Evolutionary conservation across 2,888 invertebrate species (phyloP), one percentile per base, ranked within the genome.

Genomic region (Lumbricus terrestris): DNA sequence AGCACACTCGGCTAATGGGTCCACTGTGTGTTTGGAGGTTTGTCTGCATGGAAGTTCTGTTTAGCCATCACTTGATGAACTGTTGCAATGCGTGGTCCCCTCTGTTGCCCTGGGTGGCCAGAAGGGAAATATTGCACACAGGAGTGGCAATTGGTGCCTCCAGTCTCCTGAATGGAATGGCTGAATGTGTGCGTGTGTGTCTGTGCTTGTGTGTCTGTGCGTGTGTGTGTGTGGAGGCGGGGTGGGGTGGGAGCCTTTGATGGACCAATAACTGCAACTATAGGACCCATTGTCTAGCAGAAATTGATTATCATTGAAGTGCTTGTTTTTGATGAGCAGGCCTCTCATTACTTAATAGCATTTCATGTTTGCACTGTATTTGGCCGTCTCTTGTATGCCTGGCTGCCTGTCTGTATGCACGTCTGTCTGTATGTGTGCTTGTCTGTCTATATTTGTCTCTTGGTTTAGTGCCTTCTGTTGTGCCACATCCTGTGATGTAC

Each of bases 291-390:
- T 69, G n/a, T 29, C 69, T 8, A 69, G n/a, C 69, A 69, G 69
- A 69, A 69, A 69, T 69, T 8, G 69, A 47, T 69, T 69, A 69
- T 69, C n/a, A n/a, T 69, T 29, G 69, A n/a, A 69, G 69, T 29
- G n/a, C n/a, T 69, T 69, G 69, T 69, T 69, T 54, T 85, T 85
- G 29, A 20, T 85, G 20, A 16, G 85, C 34, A 35, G 33, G 34
- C 85, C 37, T 23, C 85, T 85, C 85, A 85, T 85, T 85, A 85
- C 23, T 85, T 85, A 85, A 85, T 85, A 35, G 85, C 85, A 4
- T 34, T 85, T 85, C 35, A 34, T 85, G 85, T 18, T 85, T 85
- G 69, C 69, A 69, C 69, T 69, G 8, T n/a, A n/a, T 69, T 69
- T n/a, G 69, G 69, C n/a, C 69, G 11, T 69, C n/a, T 29, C 29